Evolutionary conservation across 2,888 invertebrate species (phyloP).

Genomic region (Zhuqinia jingwanae): DNA sequence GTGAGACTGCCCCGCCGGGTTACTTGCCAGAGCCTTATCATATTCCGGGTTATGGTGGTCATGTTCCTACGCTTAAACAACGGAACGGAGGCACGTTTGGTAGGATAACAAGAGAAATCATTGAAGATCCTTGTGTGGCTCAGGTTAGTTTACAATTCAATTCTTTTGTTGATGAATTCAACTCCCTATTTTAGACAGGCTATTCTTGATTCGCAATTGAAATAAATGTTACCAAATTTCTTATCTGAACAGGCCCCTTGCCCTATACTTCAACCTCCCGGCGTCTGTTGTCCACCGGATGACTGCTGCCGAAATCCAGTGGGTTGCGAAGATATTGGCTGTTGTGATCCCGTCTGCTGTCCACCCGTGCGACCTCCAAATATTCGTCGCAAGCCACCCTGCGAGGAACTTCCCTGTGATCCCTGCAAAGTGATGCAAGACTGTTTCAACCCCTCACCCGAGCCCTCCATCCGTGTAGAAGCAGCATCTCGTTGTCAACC

Average conservation of each 20-base stretch:
- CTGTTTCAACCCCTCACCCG: neutral
- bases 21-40: constrained; percentile 75
- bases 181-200: too few relatives aligned
- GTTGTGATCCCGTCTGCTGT: constrained; percentile 66
- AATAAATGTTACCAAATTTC: too few relatives aligned
- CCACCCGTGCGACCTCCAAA: constrained; percentile 22
- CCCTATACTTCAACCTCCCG: constrained; percentile 58
- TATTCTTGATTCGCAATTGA: too few relatives aligned
- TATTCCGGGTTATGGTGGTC: constrained; percentile 76
- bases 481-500: constrained; percentile 5
- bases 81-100: constrained; percentile 75
- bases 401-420: constrained; percentile 62
- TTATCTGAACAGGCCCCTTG: constrained; percentile 59
- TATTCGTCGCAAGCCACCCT: constrained; percentile 43
- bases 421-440: constrained; percentile 30
- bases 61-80: constrained; percentile 70
- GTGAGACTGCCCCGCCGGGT: constrained; percentile 66
- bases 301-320: constrained; percentile 67
- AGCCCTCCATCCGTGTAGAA: constrained; percentile 44
- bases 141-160: constrained; percentile 60
- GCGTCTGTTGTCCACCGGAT: constrained; percentile 22
- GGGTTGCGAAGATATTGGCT: constrained; percentile 70
- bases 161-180: neutral
- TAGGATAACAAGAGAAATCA: constrained; percentile 66
- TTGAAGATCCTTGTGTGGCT: constrained; percentile 77